phyloP scores from a whole-genome alignment of 2,797 vertebrate species.

The Carapus acus region DNA sequence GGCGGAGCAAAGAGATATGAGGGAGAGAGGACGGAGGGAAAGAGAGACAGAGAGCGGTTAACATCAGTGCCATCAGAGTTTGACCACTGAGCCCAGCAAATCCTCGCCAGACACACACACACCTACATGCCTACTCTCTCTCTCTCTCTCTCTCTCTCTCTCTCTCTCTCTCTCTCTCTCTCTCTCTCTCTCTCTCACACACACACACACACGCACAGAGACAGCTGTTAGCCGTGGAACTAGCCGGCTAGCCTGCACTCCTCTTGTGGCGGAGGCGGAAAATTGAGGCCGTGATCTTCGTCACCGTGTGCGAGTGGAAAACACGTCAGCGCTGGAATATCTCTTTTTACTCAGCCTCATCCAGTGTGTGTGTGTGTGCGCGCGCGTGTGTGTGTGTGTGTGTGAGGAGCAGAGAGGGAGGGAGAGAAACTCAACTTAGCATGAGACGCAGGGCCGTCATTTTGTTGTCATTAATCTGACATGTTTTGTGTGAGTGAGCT shows the following conservation, averaged over 20 bases:
- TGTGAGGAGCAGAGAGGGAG: too few relatives aligned
- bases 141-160: too few relatives aligned
- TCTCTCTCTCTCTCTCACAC: slow-evolving; percentile 57
- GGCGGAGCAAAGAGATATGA: too few relatives aligned
- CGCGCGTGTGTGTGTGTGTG: too few relatives aligned
- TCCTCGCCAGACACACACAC: slow-evolving; percentile 49
- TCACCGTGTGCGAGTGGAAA: slow-evolving; percentile 54
- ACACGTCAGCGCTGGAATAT: slow-evolving; percentile 48
- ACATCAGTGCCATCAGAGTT: slow-evolving; percentile 47
- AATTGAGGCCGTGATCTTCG: slow-evolving; percentile 67
- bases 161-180: too few relatives aligned
- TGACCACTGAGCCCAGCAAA: slow-evolving; percentile 40
- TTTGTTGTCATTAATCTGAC: too few relatives aligned
- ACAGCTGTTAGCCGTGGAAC: slow-evolving; percentile 46
- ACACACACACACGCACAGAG: slow-evolving; percentile 51
- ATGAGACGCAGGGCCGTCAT: too few relatives aligned
- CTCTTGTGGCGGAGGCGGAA: slow-evolving; percentile 56
- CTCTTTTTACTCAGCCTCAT: slow-evolving; percentile 20
- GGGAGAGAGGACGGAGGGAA: too few relatives aligned
- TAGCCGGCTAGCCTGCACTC: slow-evolving; percentile 49
- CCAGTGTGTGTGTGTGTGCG: background rate
- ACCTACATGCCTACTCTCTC: slow-evolving; percentile 64
- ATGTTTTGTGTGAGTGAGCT: too few relatives aligned
- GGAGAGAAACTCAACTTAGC: too few relatives aligned
- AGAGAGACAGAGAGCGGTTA: slow-evolving; percentile 23